Conservation (phyloP, 2,888 invertebrate species). For the Glaucopsyche alexis region DNA sequence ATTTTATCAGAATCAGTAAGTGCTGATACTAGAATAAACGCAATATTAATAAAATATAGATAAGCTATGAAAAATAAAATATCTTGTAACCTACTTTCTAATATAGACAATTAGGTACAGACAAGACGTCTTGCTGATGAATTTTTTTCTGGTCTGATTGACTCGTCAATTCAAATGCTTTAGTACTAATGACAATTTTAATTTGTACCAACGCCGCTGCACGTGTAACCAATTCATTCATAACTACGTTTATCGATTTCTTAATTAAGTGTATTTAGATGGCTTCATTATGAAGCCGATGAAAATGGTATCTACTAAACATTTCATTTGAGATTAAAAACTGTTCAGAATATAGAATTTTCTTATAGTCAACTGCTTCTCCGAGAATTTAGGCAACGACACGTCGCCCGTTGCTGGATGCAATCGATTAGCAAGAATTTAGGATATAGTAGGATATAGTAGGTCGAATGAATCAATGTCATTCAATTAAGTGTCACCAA, state of each 20-base stretch:
- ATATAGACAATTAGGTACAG: not conserved
- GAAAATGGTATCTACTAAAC: not conserved
- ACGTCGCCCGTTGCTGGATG: too few relatives aligned
- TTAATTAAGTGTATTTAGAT: slow-evolving; percentile 10
- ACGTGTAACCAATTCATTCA: not conserved
- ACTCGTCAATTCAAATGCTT: not conserved
- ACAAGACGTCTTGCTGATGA: not conserved
- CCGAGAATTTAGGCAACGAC: too few relatives aligned
- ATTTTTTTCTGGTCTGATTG: not conserved
- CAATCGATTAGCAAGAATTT: too few relatives aligned
- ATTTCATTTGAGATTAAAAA: slow-evolving; percentile 12
- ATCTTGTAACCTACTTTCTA: too few relatives aligned
- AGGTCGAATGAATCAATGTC: not conserved
- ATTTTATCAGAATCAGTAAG: too few relatives aligned
- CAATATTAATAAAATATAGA: too few relatives aligned
- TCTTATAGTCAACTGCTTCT: not conserved
- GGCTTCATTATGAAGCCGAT: slow-evolving; percentile 8
- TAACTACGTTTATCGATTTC: not conserved
- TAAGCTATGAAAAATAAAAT: too few relatives aligned
- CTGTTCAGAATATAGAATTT: not conserved
- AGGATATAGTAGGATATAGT: too few relatives aligned
- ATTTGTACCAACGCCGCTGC: not conserved
- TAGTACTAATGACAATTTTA: not conserved
- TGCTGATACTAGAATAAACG: too few relatives aligned
- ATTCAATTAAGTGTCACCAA: not conserved